phyloP scores from a whole-genome alignment of 2,113 vertebrate genomes.

The Pachyramphus minor region DNA sequence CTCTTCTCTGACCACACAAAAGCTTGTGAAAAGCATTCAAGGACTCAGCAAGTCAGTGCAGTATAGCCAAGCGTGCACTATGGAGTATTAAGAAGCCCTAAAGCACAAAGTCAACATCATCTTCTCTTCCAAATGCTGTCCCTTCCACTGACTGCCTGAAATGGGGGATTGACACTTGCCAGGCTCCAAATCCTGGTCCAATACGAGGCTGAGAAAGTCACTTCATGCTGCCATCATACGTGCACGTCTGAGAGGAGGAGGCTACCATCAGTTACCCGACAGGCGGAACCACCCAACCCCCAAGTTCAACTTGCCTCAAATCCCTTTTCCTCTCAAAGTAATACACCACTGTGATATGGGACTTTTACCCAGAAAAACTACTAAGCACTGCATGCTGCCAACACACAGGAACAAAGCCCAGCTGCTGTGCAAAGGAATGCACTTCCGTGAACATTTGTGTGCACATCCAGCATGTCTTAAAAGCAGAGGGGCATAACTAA shows the following conservation, averaged over 20 bases:
- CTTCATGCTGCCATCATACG: fast-evolving
- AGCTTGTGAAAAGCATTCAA: neutral
- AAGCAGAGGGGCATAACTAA: neutral
- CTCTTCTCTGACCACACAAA: neutral
- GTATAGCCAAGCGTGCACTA: neutral
- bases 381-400: neutral
- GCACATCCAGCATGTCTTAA: fast-evolving
- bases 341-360: neutral
- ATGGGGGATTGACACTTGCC: fast-evolving
- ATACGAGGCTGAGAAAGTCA: neutral
- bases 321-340: neutral
- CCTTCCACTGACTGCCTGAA: neutral
- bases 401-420: neutral
- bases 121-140: neutral
- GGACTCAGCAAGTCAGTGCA: neutral
- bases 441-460: neutral
- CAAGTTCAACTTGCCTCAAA: neutral
- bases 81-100: neutral
- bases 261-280: fast-evolving
- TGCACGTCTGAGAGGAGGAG: neutral
- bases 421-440: neutral
- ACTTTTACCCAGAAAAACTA: neutral
- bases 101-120: neutral
- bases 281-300: neutral
- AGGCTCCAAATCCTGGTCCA: neutral